Base-by-base conservation (phyloP, 2,888 invertebrate genomes). In the Tridacna gigas region DNA sequence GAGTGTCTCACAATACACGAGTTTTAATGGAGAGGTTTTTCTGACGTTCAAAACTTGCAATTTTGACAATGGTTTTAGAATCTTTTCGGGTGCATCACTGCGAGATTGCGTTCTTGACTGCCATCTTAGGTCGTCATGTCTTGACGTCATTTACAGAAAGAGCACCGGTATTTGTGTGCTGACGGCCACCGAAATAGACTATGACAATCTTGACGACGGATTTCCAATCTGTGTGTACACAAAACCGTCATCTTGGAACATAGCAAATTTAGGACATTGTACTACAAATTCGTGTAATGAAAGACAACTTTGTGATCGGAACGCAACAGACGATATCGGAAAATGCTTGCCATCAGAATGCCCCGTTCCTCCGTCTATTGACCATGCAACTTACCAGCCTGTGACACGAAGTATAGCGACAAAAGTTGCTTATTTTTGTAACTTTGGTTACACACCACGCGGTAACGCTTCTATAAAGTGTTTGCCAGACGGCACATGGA, bases 191-290 rank as follows among this genome's bases (percentile, higher is more conserved):
- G 37, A 37, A 45, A 37, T 67, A 7, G n/a, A 67, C 47, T 9
- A 12, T 0, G n/a, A n/a, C 9, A 18, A 4, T 47, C 37, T 67
- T 18, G 18, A 5, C 3, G 67, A 67, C 45, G 67, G 7, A 51
- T 3, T 28, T 20, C 74, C 74, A 4, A 26, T 26, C 15, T 74
- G 74, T 15, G 28, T 74, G 11, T 74, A 60, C 25, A 45, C 61
- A 0, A 25, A 74, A n/a, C 56, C 56, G 28, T 37, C 56, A 9
- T n/a, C 60, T 18, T 74, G 74, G 74, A 74, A 1, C 4, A 0
- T 37, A 13, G n/a, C 26, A 37, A 61, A 61, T 74, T 26, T 74
- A 0, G 56, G 74, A 74, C 61, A 26, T 7, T 74, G 74, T 37
- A 61, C 56, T 4, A 26, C 25, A 15, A 74, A 74, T 20, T 26